Percentiles rank a stretch among this genome's conserved stretches.
phyloP scores from a whole-genome alignment of 2,113 vertebrate genomes.

The Nyctibius bracteatus region DNA sequence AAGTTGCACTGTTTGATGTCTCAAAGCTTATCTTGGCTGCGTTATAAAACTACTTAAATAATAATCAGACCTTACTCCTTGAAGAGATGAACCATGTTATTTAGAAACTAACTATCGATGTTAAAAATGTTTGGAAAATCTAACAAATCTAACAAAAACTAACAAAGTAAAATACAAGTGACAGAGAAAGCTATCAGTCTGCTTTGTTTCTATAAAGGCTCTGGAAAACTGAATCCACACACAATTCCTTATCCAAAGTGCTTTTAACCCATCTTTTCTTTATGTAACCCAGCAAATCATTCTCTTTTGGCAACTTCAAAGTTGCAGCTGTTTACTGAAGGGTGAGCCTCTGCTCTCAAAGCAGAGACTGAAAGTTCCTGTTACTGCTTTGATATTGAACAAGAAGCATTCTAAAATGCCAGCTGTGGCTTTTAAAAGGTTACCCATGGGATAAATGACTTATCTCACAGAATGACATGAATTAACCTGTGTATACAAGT shows the following conservation, averaged over 20 bases:
- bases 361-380: slow-evolving; percentile 48
- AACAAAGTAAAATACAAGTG: not conserved
- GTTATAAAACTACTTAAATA: not conserved
- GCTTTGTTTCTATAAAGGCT: not conserved
- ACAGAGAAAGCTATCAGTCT: not conserved
- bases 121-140: not conserved
- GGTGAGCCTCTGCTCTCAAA: slow-evolving; percentile 46
- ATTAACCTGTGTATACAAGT: slow-evolving; percentile 62
- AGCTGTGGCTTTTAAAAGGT: slow-evolving; percentile 72
- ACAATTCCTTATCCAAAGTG: not conserved
- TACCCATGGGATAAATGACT: slow-evolving; percentile 63
- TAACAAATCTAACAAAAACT: no score
- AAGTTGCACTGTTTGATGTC: not conserved
- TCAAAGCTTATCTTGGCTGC: not conserved
- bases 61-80: not conserved
- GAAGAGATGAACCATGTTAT: not conserved
- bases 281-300: slow-evolving; percentile 59
- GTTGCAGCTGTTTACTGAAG: slow-evolving; percentile 67
- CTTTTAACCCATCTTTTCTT: slow-evolving; percentile 50
- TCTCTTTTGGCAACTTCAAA: slow-evolving; percentile 67
- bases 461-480: slow-evolving; percentile 62
- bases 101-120: not conserved
- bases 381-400: slow-evolving; percentile 66
- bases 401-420: slow-evolving; percentile 62
- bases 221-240: not conserved